These are phyloP conservation scores for Drosophila anceps DNA, from an alignment of 2,888 invertebrate genomes.

Conservation along the genomic window DNA sequence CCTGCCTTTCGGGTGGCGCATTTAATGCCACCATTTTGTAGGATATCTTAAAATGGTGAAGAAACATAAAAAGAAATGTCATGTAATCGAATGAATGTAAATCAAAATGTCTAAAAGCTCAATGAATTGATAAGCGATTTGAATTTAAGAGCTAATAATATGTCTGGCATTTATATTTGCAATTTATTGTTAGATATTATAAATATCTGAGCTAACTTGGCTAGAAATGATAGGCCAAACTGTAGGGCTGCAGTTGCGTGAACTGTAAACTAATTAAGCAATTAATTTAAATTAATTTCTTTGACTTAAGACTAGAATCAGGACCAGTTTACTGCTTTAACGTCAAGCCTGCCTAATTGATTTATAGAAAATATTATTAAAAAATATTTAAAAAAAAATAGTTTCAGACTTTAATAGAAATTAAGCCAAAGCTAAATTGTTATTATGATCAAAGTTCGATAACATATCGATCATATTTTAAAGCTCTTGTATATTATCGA, in stretches of 20 bases:
- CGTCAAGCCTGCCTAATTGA: neutral
- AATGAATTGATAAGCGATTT: neutral
- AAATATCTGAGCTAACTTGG: neutral
- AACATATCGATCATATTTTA: too few species aligned
- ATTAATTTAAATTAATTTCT: neutral
- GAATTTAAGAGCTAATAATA: neutral
- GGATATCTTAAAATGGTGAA: neutral
- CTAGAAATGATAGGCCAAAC: neutral
- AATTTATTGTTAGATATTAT: neutral
- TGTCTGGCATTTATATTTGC: neutral
- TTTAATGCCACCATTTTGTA: neutral
- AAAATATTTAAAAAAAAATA: too few species aligned
- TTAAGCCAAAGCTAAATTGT: neutral
- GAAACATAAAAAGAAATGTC: neutral
- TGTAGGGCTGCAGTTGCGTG: neutral
- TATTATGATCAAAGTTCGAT: neutral
- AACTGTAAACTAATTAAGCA: neutral
- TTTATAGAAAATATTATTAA: too few species aligned
- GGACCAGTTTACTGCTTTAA: neutral
- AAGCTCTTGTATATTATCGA: neutral
- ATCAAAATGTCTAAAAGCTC: neutral
- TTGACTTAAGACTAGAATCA: neutral
- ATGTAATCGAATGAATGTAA: neutral
- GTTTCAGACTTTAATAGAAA: neutral
- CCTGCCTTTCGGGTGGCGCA: conserved; percentile 39